phyloP scores from a whole-genome alignment of 2,113 vertebrate genomes.

The Puffinus mauretanicus region DNA sequence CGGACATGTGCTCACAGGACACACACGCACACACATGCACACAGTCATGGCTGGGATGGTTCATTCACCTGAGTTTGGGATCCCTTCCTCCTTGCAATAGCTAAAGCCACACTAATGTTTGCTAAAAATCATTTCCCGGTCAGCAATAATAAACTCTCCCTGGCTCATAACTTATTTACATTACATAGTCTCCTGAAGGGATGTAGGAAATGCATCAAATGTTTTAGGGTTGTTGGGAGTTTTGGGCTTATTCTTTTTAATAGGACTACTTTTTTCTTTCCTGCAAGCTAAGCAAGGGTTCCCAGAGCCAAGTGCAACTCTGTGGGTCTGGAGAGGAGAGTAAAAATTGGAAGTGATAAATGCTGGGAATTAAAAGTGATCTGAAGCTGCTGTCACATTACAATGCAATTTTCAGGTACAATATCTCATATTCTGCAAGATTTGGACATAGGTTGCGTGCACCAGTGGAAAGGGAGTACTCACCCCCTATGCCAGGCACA shows the following conservation, averaged over 20 bases:
- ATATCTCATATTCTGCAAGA: neutral
- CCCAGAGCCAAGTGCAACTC: neutral
- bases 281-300: neutral
- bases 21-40: fast-evolving
- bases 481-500: neutral
- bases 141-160: neutral
- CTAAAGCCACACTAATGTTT: neutral
- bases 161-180: neutral
- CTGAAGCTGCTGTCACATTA: neutral
- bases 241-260: neutral
- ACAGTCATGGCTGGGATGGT: too few relatives aligned
- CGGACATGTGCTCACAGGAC: neutral
- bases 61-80: neutral
- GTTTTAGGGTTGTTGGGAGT: neutral
- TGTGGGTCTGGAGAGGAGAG: neutral
- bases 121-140: neutral
- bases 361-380: conserved; percentile 22
- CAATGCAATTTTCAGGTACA: neutral
- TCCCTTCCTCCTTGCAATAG: neutral
- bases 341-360: neutral
- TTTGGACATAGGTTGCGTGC: neutral
- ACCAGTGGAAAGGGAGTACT: neutral
- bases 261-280: neutral
- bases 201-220: neutral
- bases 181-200: neutral